Evolutionary conservation across 2,888 invertebrate genomes (phyloP).

Genomic region (Leucoptera coffeella): DNA sequence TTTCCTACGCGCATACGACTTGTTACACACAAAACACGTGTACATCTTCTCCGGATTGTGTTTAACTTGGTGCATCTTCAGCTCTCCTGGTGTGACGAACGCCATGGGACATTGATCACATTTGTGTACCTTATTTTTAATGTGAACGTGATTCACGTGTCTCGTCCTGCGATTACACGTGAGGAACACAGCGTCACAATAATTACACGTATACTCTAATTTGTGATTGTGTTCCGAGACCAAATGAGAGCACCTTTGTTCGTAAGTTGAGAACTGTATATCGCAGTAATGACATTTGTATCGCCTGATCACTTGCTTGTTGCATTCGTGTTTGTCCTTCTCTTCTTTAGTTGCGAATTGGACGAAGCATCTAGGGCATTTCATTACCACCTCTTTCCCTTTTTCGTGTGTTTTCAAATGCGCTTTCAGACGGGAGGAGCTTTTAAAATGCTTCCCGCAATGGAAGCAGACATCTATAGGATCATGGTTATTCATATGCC

Average conservation of each 20-base stretch:
- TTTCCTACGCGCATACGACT: conserved; percentile 28
- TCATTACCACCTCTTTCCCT: neutral
- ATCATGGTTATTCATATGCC: conserved; percentile 4
- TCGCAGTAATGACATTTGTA: conserved; percentile 4
- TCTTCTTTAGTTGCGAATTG: no score
- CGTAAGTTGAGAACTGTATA: conserved; percentile 16
- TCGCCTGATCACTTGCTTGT: no score
- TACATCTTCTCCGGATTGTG: conserved; percentile 23
- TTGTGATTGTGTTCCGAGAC: conserved; percentile 18
- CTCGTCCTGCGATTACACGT: conserved; percentile 25
- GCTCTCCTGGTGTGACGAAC: neutral
- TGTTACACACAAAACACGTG: conserved; percentile 30
- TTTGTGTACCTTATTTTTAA: conserved; percentile 9
- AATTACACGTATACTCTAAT: conserved; percentile 16
- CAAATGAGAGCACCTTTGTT: conserved; percentile 18
- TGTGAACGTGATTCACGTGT: conserved; percentile 25
- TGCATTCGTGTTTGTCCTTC: no score
- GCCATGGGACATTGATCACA: conserved; percentile 3
- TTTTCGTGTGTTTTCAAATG: neutral
- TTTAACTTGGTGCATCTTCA: conserved; percentile 14
- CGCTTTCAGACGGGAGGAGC: neutral
- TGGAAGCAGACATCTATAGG: neutral
- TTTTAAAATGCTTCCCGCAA: conserved; percentile 1
- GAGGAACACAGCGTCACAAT: conserved; percentile 18
- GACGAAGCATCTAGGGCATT: neutral